Conservation (phyloP, 1,140 invertebrate species). For the Platyscapa corneri region DNA sequence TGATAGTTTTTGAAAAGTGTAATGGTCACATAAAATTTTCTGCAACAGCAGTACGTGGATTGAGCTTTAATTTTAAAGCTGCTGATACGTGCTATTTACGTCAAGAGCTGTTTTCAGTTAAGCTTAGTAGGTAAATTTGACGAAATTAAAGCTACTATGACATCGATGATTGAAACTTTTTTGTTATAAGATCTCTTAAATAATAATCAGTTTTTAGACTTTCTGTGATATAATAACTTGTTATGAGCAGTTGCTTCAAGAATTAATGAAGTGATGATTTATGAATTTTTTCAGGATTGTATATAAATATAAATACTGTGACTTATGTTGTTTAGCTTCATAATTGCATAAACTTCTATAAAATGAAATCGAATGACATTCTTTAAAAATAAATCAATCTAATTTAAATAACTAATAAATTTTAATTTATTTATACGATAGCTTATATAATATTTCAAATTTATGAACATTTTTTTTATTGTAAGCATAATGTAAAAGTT, state of each 20-base stretch:
- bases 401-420: too few species aligned
- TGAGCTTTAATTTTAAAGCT: constrained; percentile 5
- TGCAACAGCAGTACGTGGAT: background rate
- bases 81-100: background rate
- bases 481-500: too few species aligned
- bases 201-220: background rate
- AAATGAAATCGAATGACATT: too few species aligned
- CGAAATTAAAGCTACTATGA: background rate
- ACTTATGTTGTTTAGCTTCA: background rate
- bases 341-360: background rate
- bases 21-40: background rate
- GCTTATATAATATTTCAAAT: too few species aligned
- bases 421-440: too few species aligned
- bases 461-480: too few species aligned
- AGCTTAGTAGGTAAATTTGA: background rate
- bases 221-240: background rate
- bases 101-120: background rate
- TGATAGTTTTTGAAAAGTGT: background rate
- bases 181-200: background rate
- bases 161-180: background rate
- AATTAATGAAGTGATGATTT: background rate
- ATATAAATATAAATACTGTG: background rate
- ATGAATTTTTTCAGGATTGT: background rate
- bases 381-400: too few species aligned
- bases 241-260: background rate